A percentile compares a stretch with the other conserved stretches of the same genome.
phyloP scores from a whole-genome alignment of 2,888 invertebrate species.

The Polietes domitor region DNA sequence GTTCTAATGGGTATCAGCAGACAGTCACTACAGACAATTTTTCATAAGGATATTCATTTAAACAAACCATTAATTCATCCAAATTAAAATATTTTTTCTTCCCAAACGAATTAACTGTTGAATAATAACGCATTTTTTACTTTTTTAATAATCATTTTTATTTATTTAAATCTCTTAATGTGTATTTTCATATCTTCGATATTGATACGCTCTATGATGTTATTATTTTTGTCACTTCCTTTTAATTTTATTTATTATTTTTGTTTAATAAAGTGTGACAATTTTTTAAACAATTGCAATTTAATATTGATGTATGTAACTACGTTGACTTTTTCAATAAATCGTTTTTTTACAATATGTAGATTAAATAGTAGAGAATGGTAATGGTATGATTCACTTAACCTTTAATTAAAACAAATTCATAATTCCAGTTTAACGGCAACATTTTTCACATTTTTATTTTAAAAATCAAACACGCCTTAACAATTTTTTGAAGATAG shows the following conservation, averaged over 20 bases:
- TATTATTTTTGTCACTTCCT: neutral
- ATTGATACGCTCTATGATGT: too few species aligned
- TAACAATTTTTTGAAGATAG: neutral
- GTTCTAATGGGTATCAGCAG: too few species aligned
- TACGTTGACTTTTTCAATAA: neutral
- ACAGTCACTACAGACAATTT: too few species aligned
- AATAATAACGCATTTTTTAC: too few species aligned
- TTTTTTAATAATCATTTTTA: too few species aligned
- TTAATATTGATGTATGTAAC: conserved; percentile 1
- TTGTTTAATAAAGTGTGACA: neutral
- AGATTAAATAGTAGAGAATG: neutral
- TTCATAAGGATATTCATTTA: too few species aligned
- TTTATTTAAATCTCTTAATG: too few species aligned
- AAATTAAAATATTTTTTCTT: too few species aligned
- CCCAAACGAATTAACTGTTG: too few species aligned
- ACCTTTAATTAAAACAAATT: neutral
- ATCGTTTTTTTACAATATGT: neutral
- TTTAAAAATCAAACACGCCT: neutral
- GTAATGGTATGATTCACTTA: neutral
- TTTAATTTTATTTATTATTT: neutral
- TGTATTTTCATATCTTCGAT: too few species aligned
- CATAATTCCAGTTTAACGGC: neutral
- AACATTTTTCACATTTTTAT: neutral
- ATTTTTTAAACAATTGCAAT: neutral
- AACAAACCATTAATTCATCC: too few species aligned